Conservation (phyloP, 2,797 vertebrate genomes). For the Crocidura indochinensis region DNA sequence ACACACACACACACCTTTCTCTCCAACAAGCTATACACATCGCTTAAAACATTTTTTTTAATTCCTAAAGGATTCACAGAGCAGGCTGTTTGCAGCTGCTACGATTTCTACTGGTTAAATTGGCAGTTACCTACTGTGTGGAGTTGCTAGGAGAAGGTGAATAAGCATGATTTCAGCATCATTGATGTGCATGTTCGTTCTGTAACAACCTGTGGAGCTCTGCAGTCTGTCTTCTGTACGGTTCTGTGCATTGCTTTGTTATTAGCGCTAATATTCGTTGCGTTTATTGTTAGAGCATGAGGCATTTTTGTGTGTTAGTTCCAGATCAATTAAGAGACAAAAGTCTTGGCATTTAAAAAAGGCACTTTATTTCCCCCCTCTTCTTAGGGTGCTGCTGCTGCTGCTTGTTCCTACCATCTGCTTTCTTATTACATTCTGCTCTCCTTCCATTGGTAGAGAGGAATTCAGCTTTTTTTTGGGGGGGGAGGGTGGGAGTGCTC, state of each 20-base stretch:
- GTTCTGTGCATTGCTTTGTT: constrained; percentile 77
- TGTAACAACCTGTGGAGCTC: constrained; percentile 90
- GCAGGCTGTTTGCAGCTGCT: constrained; percentile 87
- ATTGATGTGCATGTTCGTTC: constrained; percentile 81
- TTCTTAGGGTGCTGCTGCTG: constrained; percentile 86
- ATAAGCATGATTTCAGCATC: constrained; percentile 88
- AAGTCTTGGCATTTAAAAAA: constrained; percentile 87
- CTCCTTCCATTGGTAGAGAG: constrained; percentile 86
- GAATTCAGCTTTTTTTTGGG: constrained; percentile 86
- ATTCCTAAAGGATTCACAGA: constrained; percentile 78
- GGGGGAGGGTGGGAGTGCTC: constrained; percentile 86
- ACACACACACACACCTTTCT: not conserved
- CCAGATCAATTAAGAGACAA: constrained; percentile 84
- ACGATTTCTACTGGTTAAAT: constrained; percentile 87
- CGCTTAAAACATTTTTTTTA: constrained; percentile 71
- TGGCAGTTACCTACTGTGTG: constrained; percentile 90
- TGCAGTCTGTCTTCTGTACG: constrained; percentile 85
- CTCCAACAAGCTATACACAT: constrained; percentile 17
- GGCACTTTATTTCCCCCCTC: constrained; percentile 76
- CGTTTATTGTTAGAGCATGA: constrained; percentile 74
- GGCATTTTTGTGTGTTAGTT: constrained; percentile 84
- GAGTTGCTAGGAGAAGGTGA: constrained; percentile 92
- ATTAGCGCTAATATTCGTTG: constrained; percentile 68
- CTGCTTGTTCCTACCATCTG: constrained; percentile 88
- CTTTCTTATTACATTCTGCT: constrained; percentile 87